phyloP scores from a whole-genome alignment of 2,113 vertebrate genomes.

The Brachirus orientalis region DNA sequence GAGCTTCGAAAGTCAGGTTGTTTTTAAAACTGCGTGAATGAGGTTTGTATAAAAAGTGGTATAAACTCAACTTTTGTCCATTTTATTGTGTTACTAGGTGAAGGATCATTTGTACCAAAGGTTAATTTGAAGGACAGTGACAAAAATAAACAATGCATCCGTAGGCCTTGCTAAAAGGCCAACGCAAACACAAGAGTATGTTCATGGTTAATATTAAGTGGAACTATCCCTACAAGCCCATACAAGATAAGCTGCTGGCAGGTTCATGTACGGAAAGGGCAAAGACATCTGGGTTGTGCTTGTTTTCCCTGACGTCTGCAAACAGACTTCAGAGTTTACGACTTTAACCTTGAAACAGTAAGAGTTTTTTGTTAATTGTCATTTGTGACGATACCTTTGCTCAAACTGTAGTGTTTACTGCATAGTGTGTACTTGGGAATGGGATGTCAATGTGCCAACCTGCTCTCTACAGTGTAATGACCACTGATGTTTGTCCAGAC shows the following conservation, averaged over 20 bases:
- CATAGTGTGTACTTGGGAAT: conserved; percentile 16
- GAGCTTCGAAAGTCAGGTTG: neutral
- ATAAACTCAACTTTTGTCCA: neutral
- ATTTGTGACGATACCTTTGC: conserved; percentile 39
- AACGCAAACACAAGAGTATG: conserved; percentile 17
- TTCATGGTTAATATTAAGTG: conserved; percentile 36
- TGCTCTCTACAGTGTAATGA: conserved; percentile 83
- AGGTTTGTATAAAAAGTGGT: neutral
- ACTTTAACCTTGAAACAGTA: neutral
- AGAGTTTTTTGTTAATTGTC: conserved; percentile 15
- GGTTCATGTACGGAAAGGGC: conserved; percentile 51
- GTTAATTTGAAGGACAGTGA: neutral
- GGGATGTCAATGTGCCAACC: conserved; percentile 70
- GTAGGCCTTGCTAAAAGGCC: conserved; percentile 1
- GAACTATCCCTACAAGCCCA: conserved; percentile 3
- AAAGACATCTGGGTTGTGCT: conserved; percentile 50
- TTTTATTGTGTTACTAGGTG: conserved; percentile 21
- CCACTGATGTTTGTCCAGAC: conserved; percentile 85
- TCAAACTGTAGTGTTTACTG: conserved; percentile 22
- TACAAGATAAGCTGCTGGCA: neutral
- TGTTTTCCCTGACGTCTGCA: conserved; percentile 33
- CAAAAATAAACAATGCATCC: conserved; percentile 27
- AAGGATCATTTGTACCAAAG: conserved; percentile 29
- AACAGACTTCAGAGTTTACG: conserved; percentile 29
- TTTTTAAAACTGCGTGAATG: neutral